Base-by-base conservation (phyloP, 2,797 vertebrate species). In the Okamejei kenojei region DNA sequence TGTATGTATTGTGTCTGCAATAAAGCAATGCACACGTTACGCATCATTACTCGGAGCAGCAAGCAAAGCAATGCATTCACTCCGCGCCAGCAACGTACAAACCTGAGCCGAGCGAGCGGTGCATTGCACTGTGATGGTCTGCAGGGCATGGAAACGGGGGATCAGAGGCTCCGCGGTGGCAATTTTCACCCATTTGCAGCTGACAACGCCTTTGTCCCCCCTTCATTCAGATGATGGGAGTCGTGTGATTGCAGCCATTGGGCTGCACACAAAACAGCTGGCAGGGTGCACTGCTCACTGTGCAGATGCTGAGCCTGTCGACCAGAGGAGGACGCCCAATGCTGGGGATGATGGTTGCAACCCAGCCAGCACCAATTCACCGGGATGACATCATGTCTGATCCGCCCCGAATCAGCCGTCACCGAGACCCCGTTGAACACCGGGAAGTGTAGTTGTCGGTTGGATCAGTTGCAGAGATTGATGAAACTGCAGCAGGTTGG, bases 31-130 rank as follows among this genome's bases (percentile, higher is more conserved):
- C 58, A 61, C 84, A 71, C 91, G 93, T 93, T 93, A 74, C 76
- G 93, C 94, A 93, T 93, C 93, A 45, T 93, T 38, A 38, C 94
- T 93, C 77, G 7, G 68, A 54, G 8, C 90, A 45, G 71, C 90
- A 45, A 7, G 90, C 90, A 74, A 35, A 35, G n/a, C 86, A 71
- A 65, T n/a, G 65, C n/a, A 68, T 68, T 68, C 61, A n/a, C 11
- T 32, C 63, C 32, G 17, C n/a, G 15, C 19, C 7, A n/a, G 13
- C 86, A 38, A 0, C 32, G 19, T 21, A 90, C 86, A 35, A 32
- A 71, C 86, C 86, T 35, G 21, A 90, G 19, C 61, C 35, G 79
- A 81, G n/a, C 78, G 32, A 17, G 7, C 45, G 54, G 23, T 29
- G 54, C 81, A 13, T 26, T 84, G 58, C 54, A 29, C 26, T 5